Conservation (phyloP, 2,797 vertebrate species). For the Sebastes kiyomatsui region DNA sequence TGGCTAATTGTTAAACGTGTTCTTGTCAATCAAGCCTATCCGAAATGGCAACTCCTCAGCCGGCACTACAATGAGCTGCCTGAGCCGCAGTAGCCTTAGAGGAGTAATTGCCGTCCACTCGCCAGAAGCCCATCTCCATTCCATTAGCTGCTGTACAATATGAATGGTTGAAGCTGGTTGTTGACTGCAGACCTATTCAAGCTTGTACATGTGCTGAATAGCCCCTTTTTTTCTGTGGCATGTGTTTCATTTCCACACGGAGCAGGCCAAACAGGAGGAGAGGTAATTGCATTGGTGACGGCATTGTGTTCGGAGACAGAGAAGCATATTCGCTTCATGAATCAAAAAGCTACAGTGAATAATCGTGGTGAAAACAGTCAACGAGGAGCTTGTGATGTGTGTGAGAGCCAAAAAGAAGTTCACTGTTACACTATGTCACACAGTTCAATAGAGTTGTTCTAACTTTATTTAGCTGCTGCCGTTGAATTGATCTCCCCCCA, state of each 20-base stretch:
- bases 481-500: conserved; percentile 38
- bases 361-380: conserved; percentile 14
- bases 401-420: conserved; percentile 12
- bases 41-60: conserved; percentile 62
- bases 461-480: conserved; percentile 48
- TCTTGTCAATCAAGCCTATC: conserved; percentile 78
- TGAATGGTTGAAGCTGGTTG: conserved; percentile 53
- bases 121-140: conserved; percentile 57
- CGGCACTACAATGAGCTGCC: conserved; percentile 55
- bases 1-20: conserved; percentile 81
- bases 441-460: conserved; percentile 41
- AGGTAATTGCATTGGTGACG: conserved; percentile 59
- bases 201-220: conserved; percentile 46
- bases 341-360: conserved; percentile 42
- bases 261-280: conserved; percentile 30
- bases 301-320: conserved; percentile 39
- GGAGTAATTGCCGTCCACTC: conserved; percentile 59
- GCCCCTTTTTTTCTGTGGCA: conserved; percentile 16
- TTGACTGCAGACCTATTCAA: conserved; percentile 56
- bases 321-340: conserved; percentile 23
- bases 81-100: conserved; percentile 31
- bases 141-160: conserved; percentile 62
- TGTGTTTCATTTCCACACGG: conserved; percentile 54
- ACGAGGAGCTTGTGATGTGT: not conserved
- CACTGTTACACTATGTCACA: conserved; percentile 26